Conservation (phyloP, 2,888 invertebrate genomes). For the Hypercompe scribonia region DNA sequence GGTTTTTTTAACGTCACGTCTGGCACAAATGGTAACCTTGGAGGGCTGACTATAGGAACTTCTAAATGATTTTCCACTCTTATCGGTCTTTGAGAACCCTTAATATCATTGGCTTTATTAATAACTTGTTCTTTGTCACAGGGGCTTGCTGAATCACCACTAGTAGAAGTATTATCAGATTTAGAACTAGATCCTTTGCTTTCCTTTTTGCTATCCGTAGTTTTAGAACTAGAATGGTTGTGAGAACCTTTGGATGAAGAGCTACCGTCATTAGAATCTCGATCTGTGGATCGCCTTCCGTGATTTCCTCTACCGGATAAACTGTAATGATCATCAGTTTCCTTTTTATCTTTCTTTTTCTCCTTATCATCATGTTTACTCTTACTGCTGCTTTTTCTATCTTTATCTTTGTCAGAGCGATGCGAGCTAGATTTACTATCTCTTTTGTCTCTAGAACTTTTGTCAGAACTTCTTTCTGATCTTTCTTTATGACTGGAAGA, state of each 20-base stretch:
- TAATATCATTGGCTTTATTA: constrained; percentile 55
- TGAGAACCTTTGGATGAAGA: constrained; percentile 82
- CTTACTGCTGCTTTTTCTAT: constrained; percentile 74
- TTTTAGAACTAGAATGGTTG: constrained; percentile 69
- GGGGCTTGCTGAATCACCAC: constrained; percentile 82
- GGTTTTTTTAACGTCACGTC: constrained; percentile 88
- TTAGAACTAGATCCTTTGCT: constrained; percentile 78
- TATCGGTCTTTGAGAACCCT: constrained; percentile 66
- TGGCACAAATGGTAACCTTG: constrained; percentile 77
- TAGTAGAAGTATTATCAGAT: constrained; percentile 78
- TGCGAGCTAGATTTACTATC: constrained; percentile 73
- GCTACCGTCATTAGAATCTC: constrained; percentile 92
- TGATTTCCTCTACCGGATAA: constrained; percentile 88
- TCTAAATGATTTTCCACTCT: constrained; percentile 78
- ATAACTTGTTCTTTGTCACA: constrained; percentile 78
- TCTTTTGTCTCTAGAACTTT: constrained; percentile 61
- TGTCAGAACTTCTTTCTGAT: constrained; percentile 60
- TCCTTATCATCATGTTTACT: constrained; percentile 79
- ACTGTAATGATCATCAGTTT: constrained; percentile 90
- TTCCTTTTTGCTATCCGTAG: constrained; percentile 73
- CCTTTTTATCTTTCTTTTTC: constrained; percentile 83
- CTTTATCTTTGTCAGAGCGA: constrained; percentile 81
- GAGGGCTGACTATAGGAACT: constrained; percentile 70
- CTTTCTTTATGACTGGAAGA: constrained; percentile 73
- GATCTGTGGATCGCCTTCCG: constrained; percentile 91